phyloP scores from a whole-genome alignment of 2,888 invertebrate species.

The Caenorhabditis uteleia region DNA sequence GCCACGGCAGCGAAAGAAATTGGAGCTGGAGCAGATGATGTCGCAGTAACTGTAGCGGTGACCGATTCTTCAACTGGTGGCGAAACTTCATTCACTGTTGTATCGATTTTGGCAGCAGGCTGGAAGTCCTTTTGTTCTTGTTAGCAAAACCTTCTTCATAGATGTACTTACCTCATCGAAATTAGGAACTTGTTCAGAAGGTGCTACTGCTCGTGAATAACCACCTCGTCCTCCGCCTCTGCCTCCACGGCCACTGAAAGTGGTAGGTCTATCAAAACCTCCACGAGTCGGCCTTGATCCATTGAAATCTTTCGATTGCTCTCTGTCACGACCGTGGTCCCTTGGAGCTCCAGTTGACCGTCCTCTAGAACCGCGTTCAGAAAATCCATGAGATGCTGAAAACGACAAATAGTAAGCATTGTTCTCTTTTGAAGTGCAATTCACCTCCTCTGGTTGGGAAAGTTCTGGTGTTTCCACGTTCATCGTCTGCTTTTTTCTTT shows the following conservation, averaged over 20 bases:
- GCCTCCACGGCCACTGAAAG: slow-evolving; percentile 29
- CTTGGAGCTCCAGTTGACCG: slow-evolving; percentile 34
- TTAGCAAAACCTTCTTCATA: background rate
- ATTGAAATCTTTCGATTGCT: slow-evolving; percentile 13
- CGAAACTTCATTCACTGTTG: slow-evolving; percentile 24
- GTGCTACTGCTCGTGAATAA: slow-evolving; percentile 33
- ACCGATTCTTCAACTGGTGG: slow-evolving; percentile 34
- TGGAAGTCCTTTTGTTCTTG: slow-evolving; percentile 14
- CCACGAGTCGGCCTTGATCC: slow-evolving; percentile 28
- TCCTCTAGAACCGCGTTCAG: slow-evolving; percentile 36
- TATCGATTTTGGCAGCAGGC: slow-evolving; percentile 22
- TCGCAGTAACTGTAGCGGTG: slow-evolving; percentile 35
- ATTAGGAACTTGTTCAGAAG: too few relatives aligned
- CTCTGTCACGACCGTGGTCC: slow-evolving; percentile 12
- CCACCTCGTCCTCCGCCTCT: slow-evolving; percentile 41
- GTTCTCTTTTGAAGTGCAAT: background rate
- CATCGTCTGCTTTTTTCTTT: slow-evolving; percentile 51
- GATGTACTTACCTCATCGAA: slow-evolving; percentile 29
- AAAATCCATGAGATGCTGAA: slow-evolving; percentile 20
- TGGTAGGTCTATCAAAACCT: slow-evolving; percentile 21
- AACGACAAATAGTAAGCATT: background rate
- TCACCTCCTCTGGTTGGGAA: slow-evolving; percentile 33
- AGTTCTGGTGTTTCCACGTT: slow-evolving; percentile 23
- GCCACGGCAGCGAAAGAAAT: slow-evolving; percentile 54
- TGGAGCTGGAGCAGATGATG: slow-evolving; percentile 37